Evolutionary conservation across 1,140 invertebrate species (phyloP), one percentile per base, ranked within the genome.

Genomic region (Platyscapa corneri): DNA sequence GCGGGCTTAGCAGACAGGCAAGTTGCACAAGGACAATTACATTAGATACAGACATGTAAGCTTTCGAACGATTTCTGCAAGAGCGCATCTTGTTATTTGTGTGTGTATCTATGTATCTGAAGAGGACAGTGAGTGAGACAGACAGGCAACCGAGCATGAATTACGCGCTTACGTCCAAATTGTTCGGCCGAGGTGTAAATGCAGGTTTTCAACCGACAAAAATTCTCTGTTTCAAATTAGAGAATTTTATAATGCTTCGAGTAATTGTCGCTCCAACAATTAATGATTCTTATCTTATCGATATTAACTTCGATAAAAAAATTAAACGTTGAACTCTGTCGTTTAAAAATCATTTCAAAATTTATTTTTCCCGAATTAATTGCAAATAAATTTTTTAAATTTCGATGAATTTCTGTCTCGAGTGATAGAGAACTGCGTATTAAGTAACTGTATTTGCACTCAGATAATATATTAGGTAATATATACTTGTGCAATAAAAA

Each of bases 71-170:
- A 1, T 67, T 65, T 65, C 34, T 67, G 60, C 78, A n/a, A 46
- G 37, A 20, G 39, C 30, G 78, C 56, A 37, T 67, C 34, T 64
- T 39, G 30, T 23, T 56, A 77, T 56, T 32, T 56, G 34, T 64
- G 20, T 12, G 34, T 64, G 20, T 7, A 78, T n/a, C 2, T 56
- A 34, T 56, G 18, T 56, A 56, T 34, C 30, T 77, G 39, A 76
- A 1, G 46, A 32, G 2, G 7, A 53, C 2, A 18, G 49, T 6
- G 42, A 49, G n/a, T 3, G 75, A 76, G 39, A 37, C 32, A 30
- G 53, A 20, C 23, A 30, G 6, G 37, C 78, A 37, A n/a, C 78
- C 60, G 39, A 80, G 78, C 78, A 60, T 67, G 78, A 80, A 80
- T 80, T 64, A 27, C 76, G 76, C 53, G 53, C 76, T 39, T 32